Percentiles rank a stretch among this genome's conserved stretches.
phyloP scores from a whole-genome alignment of 2,888 invertebrate genomes.

The Idaea biselata region DNA sequence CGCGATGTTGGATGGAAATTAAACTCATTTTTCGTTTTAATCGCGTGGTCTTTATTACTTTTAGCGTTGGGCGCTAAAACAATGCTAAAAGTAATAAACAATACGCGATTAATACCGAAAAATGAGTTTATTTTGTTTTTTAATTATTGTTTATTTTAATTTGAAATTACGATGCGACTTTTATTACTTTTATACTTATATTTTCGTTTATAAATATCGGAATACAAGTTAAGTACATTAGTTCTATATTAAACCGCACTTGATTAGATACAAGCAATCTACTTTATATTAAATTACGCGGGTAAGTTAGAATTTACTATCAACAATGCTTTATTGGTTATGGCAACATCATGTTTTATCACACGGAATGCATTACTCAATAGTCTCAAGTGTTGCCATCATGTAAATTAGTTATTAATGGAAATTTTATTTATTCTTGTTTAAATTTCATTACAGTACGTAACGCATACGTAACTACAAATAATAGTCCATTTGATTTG shows the following conservation, averaged over 20 bases:
- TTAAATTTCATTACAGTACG: neutral
- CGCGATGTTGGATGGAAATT: too few species aligned
- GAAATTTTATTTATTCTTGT: constrained; percentile 13
- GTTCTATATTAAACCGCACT: constrained; percentile 58
- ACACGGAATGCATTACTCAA: constrained; percentile 8
- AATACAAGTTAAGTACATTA: constrained; percentile 70
- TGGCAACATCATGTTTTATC: constrained; percentile 37
- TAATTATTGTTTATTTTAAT: too few species aligned
- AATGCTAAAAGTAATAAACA: too few species aligned
- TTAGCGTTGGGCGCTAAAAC: too few species aligned
- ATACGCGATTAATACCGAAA: too few species aligned
- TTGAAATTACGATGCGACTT: constrained; percentile 19
- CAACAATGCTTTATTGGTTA: constrained; percentile 41
- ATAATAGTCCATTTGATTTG: neutral
- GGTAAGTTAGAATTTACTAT: constrained; percentile 47
- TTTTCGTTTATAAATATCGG: constrained; percentile 45
- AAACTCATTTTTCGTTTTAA: too few species aligned
- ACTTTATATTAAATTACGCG: constrained; percentile 33
- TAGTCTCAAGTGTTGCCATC: neutral
- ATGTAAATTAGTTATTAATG: constrained; percentile 4
- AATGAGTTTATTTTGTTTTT: constrained; percentile 7
- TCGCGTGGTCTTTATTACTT: too few species aligned
- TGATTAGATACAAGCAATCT: constrained; percentile 15
- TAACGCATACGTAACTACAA: too few species aligned
- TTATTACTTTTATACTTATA: constrained; percentile 13